Evolutionary conservation across 1,140 invertebrate genomes (phyloP).

Genomic region (Pomacea maculata): DNA sequence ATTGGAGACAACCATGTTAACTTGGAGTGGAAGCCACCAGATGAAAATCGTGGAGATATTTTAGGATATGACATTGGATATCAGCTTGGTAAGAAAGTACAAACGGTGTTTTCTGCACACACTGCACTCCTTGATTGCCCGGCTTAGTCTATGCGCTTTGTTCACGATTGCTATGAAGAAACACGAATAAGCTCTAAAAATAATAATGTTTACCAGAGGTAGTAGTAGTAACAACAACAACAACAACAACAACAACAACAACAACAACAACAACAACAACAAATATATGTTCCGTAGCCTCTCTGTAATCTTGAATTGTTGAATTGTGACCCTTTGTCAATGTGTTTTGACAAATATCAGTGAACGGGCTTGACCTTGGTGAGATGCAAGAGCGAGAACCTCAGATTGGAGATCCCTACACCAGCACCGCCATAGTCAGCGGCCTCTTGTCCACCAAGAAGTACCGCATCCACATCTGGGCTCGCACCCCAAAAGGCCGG

Average conservation of each 20-base stretch:
- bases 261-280: too few relatives aligned
- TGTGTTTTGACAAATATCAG: slow-evolving; percentile 30
- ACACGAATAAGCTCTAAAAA: too few relatives aligned
- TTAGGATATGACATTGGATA: slow-evolving; percentile 94
- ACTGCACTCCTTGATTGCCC: too few relatives aligned
- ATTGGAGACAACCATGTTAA: slow-evolving; percentile 91
- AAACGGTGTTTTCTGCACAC: too few relatives aligned
- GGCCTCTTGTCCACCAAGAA: slow-evolving; percentile 85
- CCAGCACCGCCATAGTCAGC: slow-evolving; percentile 84
- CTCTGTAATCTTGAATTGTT: too few relatives aligned
- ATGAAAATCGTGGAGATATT: slow-evolving; percentile 89
- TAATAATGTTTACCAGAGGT: too few relatives aligned
- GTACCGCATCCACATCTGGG: slow-evolving; percentile 84
- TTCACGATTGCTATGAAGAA: too few relatives aligned
- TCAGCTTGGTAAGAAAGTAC: slow-evolving; percentile 73
- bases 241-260: too few relatives aligned
- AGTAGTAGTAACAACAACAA: too few relatives aligned
- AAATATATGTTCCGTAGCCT: too few relatives aligned
- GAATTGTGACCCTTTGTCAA: too few relatives aligned
- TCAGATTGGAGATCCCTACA: slow-evolving; percentile 77
- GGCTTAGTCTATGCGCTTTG: too few relatives aligned
- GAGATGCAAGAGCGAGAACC: slow-evolving; percentile 77
- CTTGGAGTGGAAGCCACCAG: slow-evolving; percentile 88
- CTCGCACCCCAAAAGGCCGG: slow-evolving; percentile 84
- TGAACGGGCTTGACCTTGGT: slow-evolving; percentile 70